Percentiles rank a stretch among this genome's conserved stretches.
Evolutionary conservation across 1,140 invertebrate species (phyloP).

Genomic region (Choristoneura fumiferana): DNA sequence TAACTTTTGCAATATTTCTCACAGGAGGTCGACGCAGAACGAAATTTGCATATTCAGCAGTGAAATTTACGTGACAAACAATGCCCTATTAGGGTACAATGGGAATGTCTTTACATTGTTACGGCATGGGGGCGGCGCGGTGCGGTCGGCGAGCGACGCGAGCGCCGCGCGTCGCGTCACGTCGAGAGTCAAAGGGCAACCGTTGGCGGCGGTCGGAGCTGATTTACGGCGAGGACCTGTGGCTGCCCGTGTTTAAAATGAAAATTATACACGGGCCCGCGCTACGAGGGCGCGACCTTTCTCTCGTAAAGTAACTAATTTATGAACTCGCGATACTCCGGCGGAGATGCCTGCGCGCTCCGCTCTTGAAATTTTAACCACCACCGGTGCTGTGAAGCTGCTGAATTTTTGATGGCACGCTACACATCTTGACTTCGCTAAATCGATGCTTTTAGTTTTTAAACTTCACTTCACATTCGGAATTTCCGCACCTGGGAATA

Average conservation of each 20-base stretch:
- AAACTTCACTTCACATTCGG: conserved; percentile 2
- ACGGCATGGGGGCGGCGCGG: conserved; percentile 24
- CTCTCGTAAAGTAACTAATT: conserved; percentile 67
- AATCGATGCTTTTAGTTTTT: conserved; percentile 15
- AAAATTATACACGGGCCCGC: conserved; percentile 61
- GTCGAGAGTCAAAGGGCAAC: conserved; percentile 51
- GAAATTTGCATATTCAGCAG: conserved; percentile 69
- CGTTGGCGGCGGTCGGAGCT: conserved; percentile 41
- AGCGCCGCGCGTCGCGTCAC: conserved; percentile 33
- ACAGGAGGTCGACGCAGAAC: conserved; percentile 47
- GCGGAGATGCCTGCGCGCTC: conserved; percentile 43
- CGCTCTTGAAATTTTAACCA: conserved; percentile 63
- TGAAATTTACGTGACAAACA: conserved; percentile 71
- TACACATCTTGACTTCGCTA: conserved; percentile 43
- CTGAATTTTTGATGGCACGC: conserved; percentile 43
- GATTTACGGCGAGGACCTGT: conserved; percentile 63
- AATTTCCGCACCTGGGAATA: conserved; percentile 5
- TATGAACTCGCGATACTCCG: conserved; percentile 63
- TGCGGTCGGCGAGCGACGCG: conserved; percentile 20
- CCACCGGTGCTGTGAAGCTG: conserved; percentile 35
- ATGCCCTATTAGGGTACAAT: conserved; percentile 68
- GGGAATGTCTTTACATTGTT: conserved; percentile 65
- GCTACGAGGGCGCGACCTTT: conserved; percentile 54
- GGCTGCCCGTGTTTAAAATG: conserved; percentile 60
- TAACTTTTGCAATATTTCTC: conserved; percentile 70